Conservation (phyloP, 2,888 invertebrate genomes). For the Epinotia ramella region DNA sequence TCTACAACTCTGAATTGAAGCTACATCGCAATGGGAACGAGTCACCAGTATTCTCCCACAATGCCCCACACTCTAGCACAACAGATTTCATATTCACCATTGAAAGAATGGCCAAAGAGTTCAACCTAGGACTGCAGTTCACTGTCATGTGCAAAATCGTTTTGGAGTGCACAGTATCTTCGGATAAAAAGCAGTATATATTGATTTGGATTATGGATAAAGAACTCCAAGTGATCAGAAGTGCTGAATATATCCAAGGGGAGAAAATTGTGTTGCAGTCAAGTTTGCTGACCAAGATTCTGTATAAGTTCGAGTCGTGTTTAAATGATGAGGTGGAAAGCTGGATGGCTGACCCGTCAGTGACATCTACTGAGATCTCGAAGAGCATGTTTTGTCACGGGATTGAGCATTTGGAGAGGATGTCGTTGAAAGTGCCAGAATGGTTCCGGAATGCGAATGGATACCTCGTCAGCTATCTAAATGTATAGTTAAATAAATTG, state of each 20-base stretch:
- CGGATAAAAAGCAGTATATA: slow-evolving; percentile 78
- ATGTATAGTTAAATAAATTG: slow-evolving; percentile 66
- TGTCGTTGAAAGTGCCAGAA: slow-evolving; percentile 84
- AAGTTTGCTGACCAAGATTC: slow-evolving; percentile 82
- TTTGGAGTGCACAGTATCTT: slow-evolving; percentile 76
- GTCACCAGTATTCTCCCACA: slow-evolving; percentile 64
- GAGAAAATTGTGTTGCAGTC: slow-evolving; percentile 72
- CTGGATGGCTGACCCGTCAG: slow-evolving; percentile 84
- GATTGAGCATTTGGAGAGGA: slow-evolving; percentile 82
- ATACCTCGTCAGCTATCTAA: slow-evolving; percentile 86
- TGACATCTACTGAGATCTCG: slow-evolving; percentile 82
- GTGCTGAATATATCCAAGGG: slow-evolving; percentile 57
- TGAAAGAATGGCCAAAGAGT: slow-evolving; percentile 79
- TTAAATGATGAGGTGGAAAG: slow-evolving; percentile 75
- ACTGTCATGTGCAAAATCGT: slow-evolving; percentile 84
- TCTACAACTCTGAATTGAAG: slow-evolving; percentile 86
- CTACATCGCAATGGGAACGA: slow-evolving; percentile 64
- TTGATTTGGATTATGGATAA: slow-evolving; percentile 87
- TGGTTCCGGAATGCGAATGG: slow-evolving; percentile 83
- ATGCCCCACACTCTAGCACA: slow-evolving; percentile 60
- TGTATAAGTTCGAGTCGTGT: slow-evolving; percentile 81
- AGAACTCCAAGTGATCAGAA: slow-evolving; percentile 80
- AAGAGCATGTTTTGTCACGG: slow-evolving; percentile 85
- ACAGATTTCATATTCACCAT: slow-evolving; percentile 84
- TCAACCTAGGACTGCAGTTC: slow-evolving; percentile 77